Evolutionary conservation across 2,888 invertebrate species (phyloP), one percentile per base, ranked within the genome.

Genomic region (Rhodophaea formosa): DNA sequence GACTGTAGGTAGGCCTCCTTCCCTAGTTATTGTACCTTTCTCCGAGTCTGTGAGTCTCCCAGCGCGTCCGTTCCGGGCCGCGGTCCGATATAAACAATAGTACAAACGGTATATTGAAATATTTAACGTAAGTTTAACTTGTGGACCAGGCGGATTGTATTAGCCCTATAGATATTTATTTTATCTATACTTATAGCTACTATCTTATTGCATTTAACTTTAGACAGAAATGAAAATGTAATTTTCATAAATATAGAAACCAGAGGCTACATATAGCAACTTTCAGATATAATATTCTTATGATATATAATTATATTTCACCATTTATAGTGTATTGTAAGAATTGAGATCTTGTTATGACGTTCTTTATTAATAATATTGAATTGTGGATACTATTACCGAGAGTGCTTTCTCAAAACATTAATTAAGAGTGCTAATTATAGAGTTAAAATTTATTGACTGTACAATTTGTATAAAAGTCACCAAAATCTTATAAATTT

Each of bases 141-240:
- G 88, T 79, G 89, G 90, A 90, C 90, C 90, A 87, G 79, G 81
- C 83, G 78, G 77, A 80, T 77, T 71, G 75, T 78, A 77, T 77
- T 81, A 83, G 85, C 80, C 79, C 83, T 80, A 79, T 85, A 80
- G 78, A 87, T 86, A 85, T 85, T 84, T 88, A 86, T 88, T 84
- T 84, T 84, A 80, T 79, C 80, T 81, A 81, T 84, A 82, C 84
- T 80, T 79, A 75, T 83, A 84, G 77, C 79, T 77, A 79, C 77
- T 80, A 74, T 80, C 75, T 70, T 77, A 74, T 77, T 86, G 88
- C 88, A 87, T 88, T 88, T 88, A 86, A 80, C 74, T 73, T 64
- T 77, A 80, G 79, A 76, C 74, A 66, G 77, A 78, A 79, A 70
- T 78, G 85, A 79, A 83, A 86, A 83, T 85, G 69, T 76, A 75